phyloP scores from a whole-genome alignment of 2,113 vertebrate genomes.

The Paedocypris sp. region DNA sequence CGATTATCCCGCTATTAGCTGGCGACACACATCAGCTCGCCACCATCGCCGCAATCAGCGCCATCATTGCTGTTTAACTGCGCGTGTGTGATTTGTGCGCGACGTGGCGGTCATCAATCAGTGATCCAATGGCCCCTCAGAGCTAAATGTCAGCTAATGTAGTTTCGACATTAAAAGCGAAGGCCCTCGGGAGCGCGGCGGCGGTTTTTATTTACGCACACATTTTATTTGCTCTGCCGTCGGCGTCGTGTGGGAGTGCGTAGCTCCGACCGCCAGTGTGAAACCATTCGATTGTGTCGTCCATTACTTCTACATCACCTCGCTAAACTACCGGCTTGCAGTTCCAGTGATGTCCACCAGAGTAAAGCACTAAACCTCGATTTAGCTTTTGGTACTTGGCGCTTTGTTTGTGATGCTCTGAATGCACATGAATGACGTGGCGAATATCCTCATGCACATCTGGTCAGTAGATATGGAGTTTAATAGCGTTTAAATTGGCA shows the following conservation, averaged over 20 bases:
- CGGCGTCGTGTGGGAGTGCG: background rate
- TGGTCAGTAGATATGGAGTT: slow-evolving; percentile 13
- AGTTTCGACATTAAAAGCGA: slow-evolving; percentile 13
- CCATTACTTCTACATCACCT: too few relatives aligned
- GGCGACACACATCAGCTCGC: background rate
- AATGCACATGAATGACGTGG: too few relatives aligned
- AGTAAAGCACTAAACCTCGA: too few relatives aligned
- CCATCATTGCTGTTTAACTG: slow-evolving; percentile 11
- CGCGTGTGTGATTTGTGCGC: slow-evolving; percentile 11
- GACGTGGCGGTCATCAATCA: slow-evolving; percentile 17
- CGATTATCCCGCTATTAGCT: too few relatives aligned
- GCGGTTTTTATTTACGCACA: background rate
- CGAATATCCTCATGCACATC: background rate
- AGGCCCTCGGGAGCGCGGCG: slow-evolving; percentile 18
- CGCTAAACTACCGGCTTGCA: too few relatives aligned
- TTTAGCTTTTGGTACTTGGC: too few relatives aligned
- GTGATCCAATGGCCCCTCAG: slow-evolving; percentile 16
- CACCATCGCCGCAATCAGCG: background rate
- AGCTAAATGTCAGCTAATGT: slow-evolving; percentile 28
- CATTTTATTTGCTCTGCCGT: background rate
- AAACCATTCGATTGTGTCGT: too few relatives aligned
- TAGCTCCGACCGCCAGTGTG: background rate
- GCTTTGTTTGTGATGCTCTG: too few relatives aligned
- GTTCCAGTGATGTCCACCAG: too few relatives aligned
- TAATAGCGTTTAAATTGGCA: slow-evolving; percentile 25